phyloP scores from a whole-genome alignment of 2,888 invertebrate genomes.

The Rapana venosa region DNA sequence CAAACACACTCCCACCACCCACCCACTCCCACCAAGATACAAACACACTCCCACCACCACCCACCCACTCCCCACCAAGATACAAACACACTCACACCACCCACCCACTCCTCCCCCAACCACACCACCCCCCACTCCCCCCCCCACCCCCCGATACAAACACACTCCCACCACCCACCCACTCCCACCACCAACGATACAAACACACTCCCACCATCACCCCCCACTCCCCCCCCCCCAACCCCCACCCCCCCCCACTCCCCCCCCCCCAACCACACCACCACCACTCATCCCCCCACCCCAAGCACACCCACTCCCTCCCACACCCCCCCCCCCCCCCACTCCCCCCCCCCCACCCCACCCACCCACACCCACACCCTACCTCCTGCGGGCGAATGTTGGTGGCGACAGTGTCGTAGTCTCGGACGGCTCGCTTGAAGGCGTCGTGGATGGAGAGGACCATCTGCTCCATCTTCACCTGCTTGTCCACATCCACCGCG shows the following conservation, averaged over 20 bases:
- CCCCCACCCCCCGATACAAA: too few species aligned
- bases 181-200: background rate
- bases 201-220: background rate
- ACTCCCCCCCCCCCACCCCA: background rate
- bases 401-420: constrained; percentile 57
- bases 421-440: constrained; percentile 61
- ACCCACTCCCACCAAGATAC: background rate
- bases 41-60: too few species aligned
- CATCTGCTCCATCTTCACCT: constrained; percentile 72
- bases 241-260: background rate
- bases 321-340: background rate
- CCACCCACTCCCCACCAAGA: background rate
- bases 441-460: constrained; percentile 73
- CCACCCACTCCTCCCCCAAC: background rate
- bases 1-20: too few species aligned
- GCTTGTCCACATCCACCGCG: constrained; percentile 68
- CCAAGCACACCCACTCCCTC: background rate
- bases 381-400: constrained; percentile 50
- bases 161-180: too few species aligned
- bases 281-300: background rate
- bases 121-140: background rate
- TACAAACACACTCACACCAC: background rate
- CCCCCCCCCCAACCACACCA: background rate
- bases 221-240: too few species aligned
- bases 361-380: constrained; percentile 9